phyloP scores from a whole-genome alignment of 1,140 invertebrate genomes.

The Zaprionus davidi region DNA sequence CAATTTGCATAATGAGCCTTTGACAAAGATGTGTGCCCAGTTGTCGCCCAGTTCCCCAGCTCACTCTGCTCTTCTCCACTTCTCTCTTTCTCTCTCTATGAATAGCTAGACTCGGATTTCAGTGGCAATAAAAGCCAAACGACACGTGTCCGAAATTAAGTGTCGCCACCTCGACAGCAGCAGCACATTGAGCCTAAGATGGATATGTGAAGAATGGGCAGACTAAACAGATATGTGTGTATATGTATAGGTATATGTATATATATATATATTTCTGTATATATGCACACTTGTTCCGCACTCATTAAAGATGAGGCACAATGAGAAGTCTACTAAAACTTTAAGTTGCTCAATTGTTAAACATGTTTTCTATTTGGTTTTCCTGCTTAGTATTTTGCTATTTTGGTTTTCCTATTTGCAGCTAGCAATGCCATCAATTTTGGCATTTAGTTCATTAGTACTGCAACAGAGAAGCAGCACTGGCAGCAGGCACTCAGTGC shows the following conservation, averaged over 20 bases:
- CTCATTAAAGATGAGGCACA: no score
- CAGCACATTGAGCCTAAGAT: constrained; percentile 48
- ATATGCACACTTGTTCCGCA: no score
- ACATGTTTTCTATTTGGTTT: constrained; percentile 1
- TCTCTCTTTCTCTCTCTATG: background rate
- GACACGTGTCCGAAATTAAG: constrained; percentile 57
- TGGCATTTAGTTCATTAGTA: constrained; percentile 50
- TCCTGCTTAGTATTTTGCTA: constrained; percentile 1
- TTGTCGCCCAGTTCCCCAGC: background rate
- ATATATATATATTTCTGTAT: no score
- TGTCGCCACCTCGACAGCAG: constrained; percentile 44
- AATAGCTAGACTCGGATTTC: constrained; percentile 54
- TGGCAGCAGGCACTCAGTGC: constrained; percentile 19
- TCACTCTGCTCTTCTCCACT: background rate
- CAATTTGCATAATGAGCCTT: constrained; percentile 81
- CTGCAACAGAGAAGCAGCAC: background rate
- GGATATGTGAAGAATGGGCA: background rate
- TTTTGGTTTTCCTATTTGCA: constrained; percentile 26
- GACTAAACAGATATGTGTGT: background rate
- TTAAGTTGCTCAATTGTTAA: background rate
- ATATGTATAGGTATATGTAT: no score
- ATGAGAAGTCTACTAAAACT: background rate
- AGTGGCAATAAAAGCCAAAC: constrained; percentile 56
- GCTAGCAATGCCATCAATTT: constrained; percentile 45
- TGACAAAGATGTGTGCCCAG: constrained; percentile 68